phyloP scores from a whole-genome alignment of 2,888 invertebrate species.

The Steinernema scapterisci region DNA sequence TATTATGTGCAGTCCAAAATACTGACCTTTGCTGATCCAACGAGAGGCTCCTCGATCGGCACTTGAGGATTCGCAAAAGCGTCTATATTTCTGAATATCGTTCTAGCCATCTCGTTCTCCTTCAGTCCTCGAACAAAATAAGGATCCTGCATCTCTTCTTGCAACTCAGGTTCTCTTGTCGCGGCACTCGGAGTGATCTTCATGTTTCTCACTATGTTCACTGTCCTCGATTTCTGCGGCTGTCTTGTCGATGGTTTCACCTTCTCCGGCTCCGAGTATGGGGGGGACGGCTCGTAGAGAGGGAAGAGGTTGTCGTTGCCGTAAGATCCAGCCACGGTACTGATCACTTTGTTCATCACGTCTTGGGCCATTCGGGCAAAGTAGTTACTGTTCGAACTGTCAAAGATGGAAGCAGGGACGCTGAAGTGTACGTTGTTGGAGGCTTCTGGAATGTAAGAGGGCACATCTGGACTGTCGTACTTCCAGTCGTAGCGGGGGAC shows the following conservation, averaged over 20 bases:
- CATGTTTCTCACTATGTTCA: not conserved
- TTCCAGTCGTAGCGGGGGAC: slow-evolving; percentile 21
- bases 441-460: not conserved
- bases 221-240: not conserved
- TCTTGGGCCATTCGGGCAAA: slow-evolving; percentile 19
- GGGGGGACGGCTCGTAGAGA: not conserved
- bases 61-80: slow-evolving; percentile 15
- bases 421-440: not conserved
- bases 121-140: slow-evolving; percentile 6
- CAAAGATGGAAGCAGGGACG: not conserved
- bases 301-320: slow-evolving; percentile 14
- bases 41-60: not conserved
- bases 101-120: not conserved
- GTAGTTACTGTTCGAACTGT: not conserved
- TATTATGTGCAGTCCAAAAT: not conserved
- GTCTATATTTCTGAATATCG: slow-evolving; percentile 8
- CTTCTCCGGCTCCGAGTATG: not conserved
- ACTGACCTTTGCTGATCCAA: not conserved
- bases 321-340: slow-evolving; percentile 10
- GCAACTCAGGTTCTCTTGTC: not conserved
- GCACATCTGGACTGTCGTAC: not conserved
- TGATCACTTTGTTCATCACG: slow-evolving; percentile 25
- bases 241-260: not conserved
- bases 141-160: not conserved
- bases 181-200: not conserved